These are phyloP conservation scores for Campylomormyrus numenius DNA, from an alignment of 2,113 vertebrate genomes.

Conservation along the genomic window DNA sequence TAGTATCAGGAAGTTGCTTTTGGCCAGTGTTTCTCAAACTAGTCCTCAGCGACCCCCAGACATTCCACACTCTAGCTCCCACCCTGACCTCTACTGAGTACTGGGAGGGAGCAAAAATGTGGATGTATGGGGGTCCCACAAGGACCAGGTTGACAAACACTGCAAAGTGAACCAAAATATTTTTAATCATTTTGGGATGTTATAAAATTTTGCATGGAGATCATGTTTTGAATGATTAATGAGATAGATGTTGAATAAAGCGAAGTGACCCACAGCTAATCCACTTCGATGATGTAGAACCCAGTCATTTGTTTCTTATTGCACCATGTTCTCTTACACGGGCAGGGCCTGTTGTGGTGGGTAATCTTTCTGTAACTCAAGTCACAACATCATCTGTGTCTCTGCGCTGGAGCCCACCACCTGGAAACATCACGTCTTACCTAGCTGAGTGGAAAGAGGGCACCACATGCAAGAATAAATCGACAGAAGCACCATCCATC, in stretches of 20 bases:
- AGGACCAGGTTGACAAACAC: neutral
- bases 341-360: neutral
- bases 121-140: neutral
- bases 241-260: neutral
- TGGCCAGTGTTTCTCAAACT: neutral
- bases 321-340: neutral
- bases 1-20: neutral
- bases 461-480: neutral
- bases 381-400: neutral
- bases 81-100: neutral
- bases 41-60: neutral
- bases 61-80: neutral
- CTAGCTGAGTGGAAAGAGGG: neutral
- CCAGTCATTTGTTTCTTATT: neutral
- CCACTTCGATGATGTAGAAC: neutral
- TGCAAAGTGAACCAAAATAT: neutral
- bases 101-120: neutral
- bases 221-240: neutral
- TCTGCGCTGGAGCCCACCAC: neutral
- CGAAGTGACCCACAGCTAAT: neutral
- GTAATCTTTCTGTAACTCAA: neutral
- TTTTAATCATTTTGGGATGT: neutral
- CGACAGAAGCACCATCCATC: neutral
- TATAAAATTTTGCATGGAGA: neutral
- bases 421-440: neutral